Conservation (phyloP, 1,140 invertebrate species). For the Platorchestia sp. region DNA sequence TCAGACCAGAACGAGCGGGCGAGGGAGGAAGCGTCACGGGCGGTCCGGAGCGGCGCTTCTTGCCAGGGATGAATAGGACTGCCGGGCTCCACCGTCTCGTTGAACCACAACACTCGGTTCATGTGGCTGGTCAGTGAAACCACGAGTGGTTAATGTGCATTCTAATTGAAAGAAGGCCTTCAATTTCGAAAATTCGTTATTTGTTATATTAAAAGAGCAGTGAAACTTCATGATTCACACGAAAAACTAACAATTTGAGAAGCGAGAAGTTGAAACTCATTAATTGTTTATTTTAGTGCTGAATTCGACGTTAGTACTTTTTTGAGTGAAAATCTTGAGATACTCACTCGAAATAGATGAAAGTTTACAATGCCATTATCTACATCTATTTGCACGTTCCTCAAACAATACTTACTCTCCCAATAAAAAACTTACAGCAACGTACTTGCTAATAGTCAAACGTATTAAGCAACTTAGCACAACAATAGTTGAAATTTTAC, state of each 20-base stretch:
- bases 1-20: constrained; percentile 13
- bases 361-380: too few species aligned
- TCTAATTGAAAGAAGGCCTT: too few species aligned
- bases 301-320: background rate
- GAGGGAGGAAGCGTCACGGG: background rate
- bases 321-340: background rate
- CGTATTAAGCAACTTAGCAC: background rate
- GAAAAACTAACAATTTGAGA: too few species aligned
- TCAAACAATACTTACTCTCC: too few species aligned
- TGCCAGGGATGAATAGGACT: background rate
- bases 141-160: background rate
- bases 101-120: constrained; percentile 26
- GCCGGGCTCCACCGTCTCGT: background rate
- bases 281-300: too few species aligned
- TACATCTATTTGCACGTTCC: too few species aligned
- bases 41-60: background rate
- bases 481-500: background rate
- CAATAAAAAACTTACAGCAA: background rate
- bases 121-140: background rate
- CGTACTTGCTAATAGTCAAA: background rate
- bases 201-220: too few species aligned
- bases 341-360: too few species aligned
- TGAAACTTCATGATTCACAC: too few species aligned
- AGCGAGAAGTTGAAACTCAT: too few species aligned
- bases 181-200: too few species aligned